Evolutionary conservation across 2,113 vertebrate species (phyloP).

Genomic region (Tinamus guttatus): DNA sequence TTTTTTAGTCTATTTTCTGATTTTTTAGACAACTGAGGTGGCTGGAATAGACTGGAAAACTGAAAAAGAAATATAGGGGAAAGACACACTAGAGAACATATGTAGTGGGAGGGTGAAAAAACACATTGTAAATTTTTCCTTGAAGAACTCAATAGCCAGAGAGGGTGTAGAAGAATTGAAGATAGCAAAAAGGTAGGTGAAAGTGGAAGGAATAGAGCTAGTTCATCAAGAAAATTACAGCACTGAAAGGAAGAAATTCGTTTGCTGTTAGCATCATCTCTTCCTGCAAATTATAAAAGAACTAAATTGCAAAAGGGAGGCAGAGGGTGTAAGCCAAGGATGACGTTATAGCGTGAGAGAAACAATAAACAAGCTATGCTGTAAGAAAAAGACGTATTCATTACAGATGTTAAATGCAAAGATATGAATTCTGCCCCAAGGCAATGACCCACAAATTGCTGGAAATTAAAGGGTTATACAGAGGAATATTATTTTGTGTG

Average conservation of each 20-base stretch:
- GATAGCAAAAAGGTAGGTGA: not conserved
- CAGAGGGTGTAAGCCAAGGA: not conserved
- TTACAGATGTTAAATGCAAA: not conserved
- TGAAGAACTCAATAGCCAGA: not conserved
- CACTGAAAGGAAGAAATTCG: not conserved
- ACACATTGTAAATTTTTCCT: not conserved
- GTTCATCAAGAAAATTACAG: not conserved
- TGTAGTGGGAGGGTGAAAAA: not conserved
- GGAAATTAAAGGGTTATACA: not conserved
- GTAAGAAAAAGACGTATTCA: not conserved
- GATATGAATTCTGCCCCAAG: not conserved
- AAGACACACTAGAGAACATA: not conserved
- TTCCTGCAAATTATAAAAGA: not conserved
- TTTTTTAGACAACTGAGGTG: not conserved
- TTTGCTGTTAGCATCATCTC: not conserved
- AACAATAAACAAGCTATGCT: not conserved
- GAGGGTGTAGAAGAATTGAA: not conserved
- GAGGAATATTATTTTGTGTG: not conserved
- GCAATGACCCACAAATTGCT: not conserved
- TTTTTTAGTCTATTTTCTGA: not conserved
- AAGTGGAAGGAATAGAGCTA: not conserved
- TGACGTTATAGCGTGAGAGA: not conserved
- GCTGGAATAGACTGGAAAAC: not conserved
- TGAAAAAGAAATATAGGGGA: not conserved
- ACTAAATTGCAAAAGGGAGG: not conserved